Percentiles rank a stretch among this genome's conserved stretches.
Evolutionary conservation across 92 coral and sea anemone genomes (phyloP).

Genomic region (Paramuricea clavata): DNA sequence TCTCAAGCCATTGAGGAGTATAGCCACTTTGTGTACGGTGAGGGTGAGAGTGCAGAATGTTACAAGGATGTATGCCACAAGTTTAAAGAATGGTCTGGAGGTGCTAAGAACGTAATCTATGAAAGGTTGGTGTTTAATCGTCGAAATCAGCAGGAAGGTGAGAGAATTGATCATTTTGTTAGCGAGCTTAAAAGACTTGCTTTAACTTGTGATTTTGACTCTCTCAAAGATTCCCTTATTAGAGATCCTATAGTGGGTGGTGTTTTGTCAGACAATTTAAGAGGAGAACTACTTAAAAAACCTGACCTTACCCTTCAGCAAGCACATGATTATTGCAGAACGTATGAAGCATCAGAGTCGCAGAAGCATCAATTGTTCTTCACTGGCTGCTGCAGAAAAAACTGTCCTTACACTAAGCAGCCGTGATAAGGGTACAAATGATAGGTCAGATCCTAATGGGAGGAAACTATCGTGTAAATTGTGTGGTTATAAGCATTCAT

Average conservation of each 20-base stretch:
- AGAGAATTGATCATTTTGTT: slow-evolving; percentile 67
- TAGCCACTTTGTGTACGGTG: slow-evolving; percentile 60
- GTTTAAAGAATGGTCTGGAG: slow-evolving; percentile 61
- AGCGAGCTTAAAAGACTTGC: slow-evolving; percentile 71
- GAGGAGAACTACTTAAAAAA: slow-evolving; percentile 73
- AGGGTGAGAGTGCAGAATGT: slow-evolving; percentile 49
- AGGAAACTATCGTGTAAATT: slow-evolving; percentile 55
- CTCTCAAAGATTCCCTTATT: slow-evolving; percentile 68
- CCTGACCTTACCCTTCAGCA: slow-evolving; percentile 70
- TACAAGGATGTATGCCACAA: slow-evolving; percentile 50
- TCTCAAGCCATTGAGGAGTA: slow-evolving; percentile 68
- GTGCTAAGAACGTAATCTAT: slow-evolving; percentile 70
- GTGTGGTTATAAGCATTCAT: slow-evolving; percentile 75
- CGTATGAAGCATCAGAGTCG: slow-evolving; percentile 57
- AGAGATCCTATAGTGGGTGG: slow-evolving; percentile 78
- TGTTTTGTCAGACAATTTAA: slow-evolving; percentile 54
- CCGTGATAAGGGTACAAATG: slow-evolving; percentile 7
- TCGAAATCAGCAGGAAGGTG: slow-evolving; percentile 69
- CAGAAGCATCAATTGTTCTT: slow-evolving; percentile 52
- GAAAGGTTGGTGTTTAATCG: slow-evolving; percentile 67
- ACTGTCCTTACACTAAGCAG: not conserved
- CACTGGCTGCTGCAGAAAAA: slow-evolving; percentile 20
- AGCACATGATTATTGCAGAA: slow-evolving; percentile 72
- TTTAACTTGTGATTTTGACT: slow-evolving; percentile 70
- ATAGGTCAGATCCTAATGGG: slow-evolving; percentile 10